Evolutionary conservation across 2,888 invertebrate genomes (phyloP).

Genomic region (Thereva nobilitata): DNA sequence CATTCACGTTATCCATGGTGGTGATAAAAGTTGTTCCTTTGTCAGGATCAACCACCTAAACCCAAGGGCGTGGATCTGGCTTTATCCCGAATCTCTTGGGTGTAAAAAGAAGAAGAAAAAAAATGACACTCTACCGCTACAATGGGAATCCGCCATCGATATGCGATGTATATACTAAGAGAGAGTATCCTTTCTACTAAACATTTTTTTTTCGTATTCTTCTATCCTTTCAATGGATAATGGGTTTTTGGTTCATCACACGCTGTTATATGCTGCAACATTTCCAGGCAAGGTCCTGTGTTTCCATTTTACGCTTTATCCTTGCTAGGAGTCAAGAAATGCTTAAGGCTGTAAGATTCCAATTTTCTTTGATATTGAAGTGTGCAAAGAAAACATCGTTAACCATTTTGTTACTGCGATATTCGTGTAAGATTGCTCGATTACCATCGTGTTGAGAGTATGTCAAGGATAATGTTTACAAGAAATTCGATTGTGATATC

Average conservation of each 20-base stretch:
- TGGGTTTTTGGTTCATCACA: conserved; percentile 26
- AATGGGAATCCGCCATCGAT: conserved; percentile 15
- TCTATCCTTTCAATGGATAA: conserved; percentile 24
- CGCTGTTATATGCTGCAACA: not conserved
- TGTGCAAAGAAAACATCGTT: no score
- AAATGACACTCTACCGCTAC: not conserved
- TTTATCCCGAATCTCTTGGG: conserved; percentile 12
- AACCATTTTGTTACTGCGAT: no score
- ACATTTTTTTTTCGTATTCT: not conserved
- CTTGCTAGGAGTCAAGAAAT: no score
- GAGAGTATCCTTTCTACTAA: conserved; percentile 11
- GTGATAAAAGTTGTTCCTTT: conserved; percentile 12
- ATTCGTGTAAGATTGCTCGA: no score
- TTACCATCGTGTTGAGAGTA: no score
- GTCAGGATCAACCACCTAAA: conserved; percentile 21
- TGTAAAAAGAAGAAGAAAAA: conserved; percentile 9
- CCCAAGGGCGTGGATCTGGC: conserved; percentile 5
- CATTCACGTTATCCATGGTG: conserved; percentile 29
- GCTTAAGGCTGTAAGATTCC: no score
- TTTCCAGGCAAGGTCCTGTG: no score
- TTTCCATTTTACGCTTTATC: no score
- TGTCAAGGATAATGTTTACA: no score
- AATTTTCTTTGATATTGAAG: no score
- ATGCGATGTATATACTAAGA: conserved; percentile 5
- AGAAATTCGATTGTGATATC: no score